Conservation (phyloP, 2,888 invertebrate genomes). For the Branchipolynoe longqiensis region DNA sequence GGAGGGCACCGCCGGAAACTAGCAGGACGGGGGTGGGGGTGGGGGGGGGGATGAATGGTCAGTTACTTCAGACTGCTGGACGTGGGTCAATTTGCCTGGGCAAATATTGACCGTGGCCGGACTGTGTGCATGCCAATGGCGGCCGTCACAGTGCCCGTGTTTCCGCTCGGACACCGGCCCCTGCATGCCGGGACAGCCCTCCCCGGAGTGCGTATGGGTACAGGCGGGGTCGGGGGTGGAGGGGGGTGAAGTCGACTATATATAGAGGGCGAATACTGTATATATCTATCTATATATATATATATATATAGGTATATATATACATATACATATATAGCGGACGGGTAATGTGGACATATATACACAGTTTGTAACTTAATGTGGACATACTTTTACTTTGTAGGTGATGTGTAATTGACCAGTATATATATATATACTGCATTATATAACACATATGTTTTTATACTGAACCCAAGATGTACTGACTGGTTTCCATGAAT, state of each 20-base stretch:
- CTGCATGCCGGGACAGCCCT: no score
- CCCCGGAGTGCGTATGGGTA: no score
- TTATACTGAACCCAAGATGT: no score
- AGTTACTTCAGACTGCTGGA: conserved; percentile 50
- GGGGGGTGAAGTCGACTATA: not conserved
- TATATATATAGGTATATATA: not conserved
- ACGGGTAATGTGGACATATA: not conserved
- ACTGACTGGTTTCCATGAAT: no score
- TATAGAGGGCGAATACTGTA: not conserved
- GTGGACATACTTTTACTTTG: no score
- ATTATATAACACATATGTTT: no score
- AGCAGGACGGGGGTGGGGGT: not conserved
- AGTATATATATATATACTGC: no score
- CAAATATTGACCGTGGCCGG: conserved; percentile 46
- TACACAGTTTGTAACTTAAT: no score
- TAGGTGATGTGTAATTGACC: no score
- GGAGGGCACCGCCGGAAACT: no score
- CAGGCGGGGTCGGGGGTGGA: not conserved
- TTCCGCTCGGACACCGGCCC: not conserved
- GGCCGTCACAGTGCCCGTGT: conserved; percentile 3
- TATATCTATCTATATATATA: not conserved
- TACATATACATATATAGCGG: not conserved
- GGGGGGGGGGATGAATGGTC: conserved; percentile 47
- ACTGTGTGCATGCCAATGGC: conserved; percentile 39
- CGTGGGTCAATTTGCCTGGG: conserved; percentile 49